A percentile compares a stretch with the other conserved stretches of the same genome.
These are phyloP conservation scores for Maccullochella peelii DNA, from an alignment of 2,113 vertebrate species.

Conservation along the genomic window DNA sequence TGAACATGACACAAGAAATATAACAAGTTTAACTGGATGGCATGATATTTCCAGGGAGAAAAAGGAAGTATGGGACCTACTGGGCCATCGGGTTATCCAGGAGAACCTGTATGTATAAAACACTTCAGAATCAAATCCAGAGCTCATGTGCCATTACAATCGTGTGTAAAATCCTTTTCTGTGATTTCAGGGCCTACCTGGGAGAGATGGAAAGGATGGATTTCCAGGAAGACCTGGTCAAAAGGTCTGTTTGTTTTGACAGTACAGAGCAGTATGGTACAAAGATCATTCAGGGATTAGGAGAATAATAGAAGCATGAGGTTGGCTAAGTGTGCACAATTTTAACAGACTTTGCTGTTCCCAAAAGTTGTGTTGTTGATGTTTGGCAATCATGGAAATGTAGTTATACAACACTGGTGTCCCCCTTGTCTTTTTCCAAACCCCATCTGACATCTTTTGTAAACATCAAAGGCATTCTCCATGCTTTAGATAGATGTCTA, in stretches of 20 bases:
- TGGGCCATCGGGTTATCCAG: slow-evolving; percentile 89
- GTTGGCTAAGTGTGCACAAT: slow-evolving; percentile 39
- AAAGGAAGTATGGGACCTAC: slow-evolving; percentile 89
- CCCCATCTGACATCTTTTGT: slow-evolving; percentile 3
- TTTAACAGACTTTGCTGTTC: slow-evolving; percentile 38
- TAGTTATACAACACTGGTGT: slow-evolving; percentile 41
- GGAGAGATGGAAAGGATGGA: slow-evolving; percentile 91
- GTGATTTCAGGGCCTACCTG: slow-evolving; percentile 88
- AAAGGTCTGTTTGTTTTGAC: slow-evolving; percentile 86
- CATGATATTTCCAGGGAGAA: slow-evolving; percentile 85
- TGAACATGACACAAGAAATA: not conserved
- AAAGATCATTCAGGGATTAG: slow-evolving; percentile 35
- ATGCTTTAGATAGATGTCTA: slow-evolving; percentile 9
- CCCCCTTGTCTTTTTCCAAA: slow-evolving; percentile 34
- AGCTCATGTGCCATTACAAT: not conserved
- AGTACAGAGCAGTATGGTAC: slow-evolving; percentile 6
- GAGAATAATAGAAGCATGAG: slow-evolving; percentile 34
- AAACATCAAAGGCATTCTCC: slow-evolving; percentile 8
- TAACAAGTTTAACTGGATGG: not conserved
- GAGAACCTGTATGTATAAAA: slow-evolving; percentile 86
- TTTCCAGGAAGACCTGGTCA: slow-evolving; percentile 87
- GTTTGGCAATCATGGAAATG: slow-evolving; percentile 58
- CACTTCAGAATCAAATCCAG: not conserved
- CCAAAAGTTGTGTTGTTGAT: slow-evolving; percentile 44
- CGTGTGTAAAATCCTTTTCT: not conserved